A percentile compares a stretch with the other conserved stretches of the same genome.
phyloP scores from a whole-genome alignment of 2,113 vertebrate genomes.

The Heteronetta atricapilla region DNA sequence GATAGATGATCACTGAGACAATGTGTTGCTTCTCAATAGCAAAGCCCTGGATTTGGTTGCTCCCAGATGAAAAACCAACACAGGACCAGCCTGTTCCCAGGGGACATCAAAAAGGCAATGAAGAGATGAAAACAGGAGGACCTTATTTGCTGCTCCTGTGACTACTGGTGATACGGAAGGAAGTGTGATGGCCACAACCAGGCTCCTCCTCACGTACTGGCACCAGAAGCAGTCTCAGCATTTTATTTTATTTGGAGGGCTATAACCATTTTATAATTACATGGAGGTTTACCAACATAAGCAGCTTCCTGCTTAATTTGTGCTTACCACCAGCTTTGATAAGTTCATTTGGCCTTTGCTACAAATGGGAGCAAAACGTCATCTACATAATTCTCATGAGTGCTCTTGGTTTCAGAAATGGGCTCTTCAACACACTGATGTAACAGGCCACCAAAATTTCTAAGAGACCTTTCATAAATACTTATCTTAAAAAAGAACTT shows the following conservation, averaged over 20 bases:
- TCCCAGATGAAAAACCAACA: not conserved
- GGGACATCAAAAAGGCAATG: not conserved
- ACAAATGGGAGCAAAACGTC: not conserved
- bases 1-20: not conserved
- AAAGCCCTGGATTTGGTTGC: not conserved
- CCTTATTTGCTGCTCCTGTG: not conserved
- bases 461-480: not conserved
- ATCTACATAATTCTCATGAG: not conserved
- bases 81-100: not conserved
- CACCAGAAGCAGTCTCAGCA: accelerated
- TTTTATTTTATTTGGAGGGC: not conserved
- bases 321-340: accelerated
- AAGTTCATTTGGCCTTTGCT: not conserved
- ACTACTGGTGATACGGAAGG: not conserved
- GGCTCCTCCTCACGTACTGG: not conserved
- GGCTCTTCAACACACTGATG: not conserved
- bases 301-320: not conserved
- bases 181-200: not conserved
- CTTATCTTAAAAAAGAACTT: not conserved
- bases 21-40: not conserved
- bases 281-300: not conserved
- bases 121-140: not conserved
- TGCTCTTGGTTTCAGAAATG: not conserved
- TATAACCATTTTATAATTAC: not conserved
- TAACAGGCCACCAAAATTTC: not conserved